Evolutionary conservation across 2,797 vertebrate genomes (phyloP), one percentile per base, ranked within the genome.

Genomic region (Helostoma temminkii): DNA sequence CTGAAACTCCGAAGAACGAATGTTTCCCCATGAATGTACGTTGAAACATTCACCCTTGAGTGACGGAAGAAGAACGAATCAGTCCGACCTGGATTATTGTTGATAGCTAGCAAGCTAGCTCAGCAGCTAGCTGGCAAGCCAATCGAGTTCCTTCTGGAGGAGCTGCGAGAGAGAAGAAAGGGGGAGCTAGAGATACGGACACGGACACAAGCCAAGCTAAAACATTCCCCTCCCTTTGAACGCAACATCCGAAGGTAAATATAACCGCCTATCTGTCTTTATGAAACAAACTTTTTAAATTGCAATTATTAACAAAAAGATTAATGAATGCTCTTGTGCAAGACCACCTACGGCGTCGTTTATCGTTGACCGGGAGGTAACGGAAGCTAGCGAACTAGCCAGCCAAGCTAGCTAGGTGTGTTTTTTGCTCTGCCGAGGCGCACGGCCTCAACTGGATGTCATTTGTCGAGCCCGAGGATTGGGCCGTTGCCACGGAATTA

Each of bases 11-110:
- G 89, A 89, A 85, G 88, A 89, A 78, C 85, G 91, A 84, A 92
- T 91, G 89, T 84, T 88, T 86, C 83, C 84, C 74, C 73, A 46
- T 65, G 68, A 86, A 74, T 67, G 75, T 84, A 47, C 72, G 85
- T 41, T 64, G 78, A 88, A 87, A 90, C 81, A 75, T 86, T 87
- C 87, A 84, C 76, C 80, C 69, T 81, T 54, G 86, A 84, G 83
- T 84, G 91, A 87, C 91, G 91, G 91, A 89, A 91, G 91, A 92
- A 87, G 88, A 89, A 74, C 86, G 89, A 91, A 90, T 88, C 86
- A 42, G 83, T 71, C 88, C 92, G 88, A 92, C 88, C 88, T 91
- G 91, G 92, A 93, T 93, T 93, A 93, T 93, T 93, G 92, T 93
- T 93, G 92, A 90, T 92, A 92, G 91, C 91, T 91, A 87, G 82